Conservation (phyloP, 1,140 invertebrate species). For the Heliconius hermathena region DNA sequence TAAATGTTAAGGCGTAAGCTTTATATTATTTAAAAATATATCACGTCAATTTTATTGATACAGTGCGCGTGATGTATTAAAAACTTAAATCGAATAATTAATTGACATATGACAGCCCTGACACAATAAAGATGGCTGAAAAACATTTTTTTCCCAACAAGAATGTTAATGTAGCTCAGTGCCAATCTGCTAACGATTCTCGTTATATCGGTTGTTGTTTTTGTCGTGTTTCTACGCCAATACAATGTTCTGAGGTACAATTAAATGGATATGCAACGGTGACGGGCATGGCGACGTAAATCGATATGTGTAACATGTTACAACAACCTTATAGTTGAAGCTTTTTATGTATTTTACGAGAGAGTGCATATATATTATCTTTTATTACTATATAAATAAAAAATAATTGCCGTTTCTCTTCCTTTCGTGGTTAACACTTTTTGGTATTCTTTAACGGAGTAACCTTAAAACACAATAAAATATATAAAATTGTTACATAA, state of each 20-base stretch:
- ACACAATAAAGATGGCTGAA: constrained; percentile 35
- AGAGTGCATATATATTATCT: not conserved
- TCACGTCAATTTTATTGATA: not conserved
- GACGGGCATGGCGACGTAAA: constrained; percentile 19
- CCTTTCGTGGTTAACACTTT: not conserved
- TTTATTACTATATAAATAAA: not conserved
- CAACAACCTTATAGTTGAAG: not conserved
- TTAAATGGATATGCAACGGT: constrained; percentile 33
- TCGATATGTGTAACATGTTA: constrained; percentile 16
- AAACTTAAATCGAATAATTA: constrained; percentile 3
- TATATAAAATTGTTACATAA: not conserved
- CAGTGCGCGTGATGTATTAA: not conserved
- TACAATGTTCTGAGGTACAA: constrained; percentile 20
- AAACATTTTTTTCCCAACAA: constrained; percentile 48
- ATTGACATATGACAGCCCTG: constrained; percentile 36
- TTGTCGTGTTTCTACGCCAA: constrained; percentile 33
- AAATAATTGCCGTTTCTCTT: not conserved
- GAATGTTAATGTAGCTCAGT: constrained; percentile 60
- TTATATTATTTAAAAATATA: not conserved
- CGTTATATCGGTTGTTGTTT: constrained; percentile 45
- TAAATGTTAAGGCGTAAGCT: not conserved
- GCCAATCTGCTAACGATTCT: constrained; percentile 62
- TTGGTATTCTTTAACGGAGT: not conserved
- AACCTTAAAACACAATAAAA: not conserved
- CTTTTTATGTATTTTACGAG: not conserved